These are phyloP conservation scores for Leptinotarsa texana DNA, from an alignment of 1,140 invertebrate genomes.

Conservation along the genomic window DNA sequence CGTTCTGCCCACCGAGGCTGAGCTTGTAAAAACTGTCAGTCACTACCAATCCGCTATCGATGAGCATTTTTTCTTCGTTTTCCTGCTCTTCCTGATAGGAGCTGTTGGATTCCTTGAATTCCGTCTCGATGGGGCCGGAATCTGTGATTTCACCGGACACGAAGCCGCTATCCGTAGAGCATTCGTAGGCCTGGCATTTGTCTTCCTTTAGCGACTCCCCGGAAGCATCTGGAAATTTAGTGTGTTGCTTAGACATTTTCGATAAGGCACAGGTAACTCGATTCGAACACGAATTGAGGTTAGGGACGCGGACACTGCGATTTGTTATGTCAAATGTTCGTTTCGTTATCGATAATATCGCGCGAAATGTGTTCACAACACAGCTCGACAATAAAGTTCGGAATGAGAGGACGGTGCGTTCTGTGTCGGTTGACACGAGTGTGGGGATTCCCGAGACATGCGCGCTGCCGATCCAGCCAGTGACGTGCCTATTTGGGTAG, in stretches of 20 bases:
- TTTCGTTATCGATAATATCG: not conserved
- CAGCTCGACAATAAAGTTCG: not conserved
- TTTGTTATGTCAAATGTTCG: not conserved
- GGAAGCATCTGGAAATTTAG: slow-evolving; percentile 30
- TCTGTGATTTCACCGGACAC: slow-evolving; percentile 38
- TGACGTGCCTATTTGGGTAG: not conserved
- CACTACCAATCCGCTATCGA: slow-evolving; percentile 56
- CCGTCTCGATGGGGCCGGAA: slow-evolving; percentile 7
- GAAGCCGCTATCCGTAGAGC: slow-evolving; percentile 60
- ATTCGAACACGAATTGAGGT: not conserved
- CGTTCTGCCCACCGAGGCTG: slow-evolving; percentile 55
- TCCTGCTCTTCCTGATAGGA: slow-evolving; percentile 39
- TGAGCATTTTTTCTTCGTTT: slow-evolving; percentile 30
- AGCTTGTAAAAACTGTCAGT: slow-evolving; percentile 60
- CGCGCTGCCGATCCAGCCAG: not conserved
- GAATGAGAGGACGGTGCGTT: not conserved
- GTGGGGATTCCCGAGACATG: not conserved
- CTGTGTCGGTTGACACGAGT: not conserved
- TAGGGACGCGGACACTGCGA: not conserved
- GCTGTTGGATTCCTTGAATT: not conserved
- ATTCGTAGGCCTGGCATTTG: slow-evolving; percentile 43
- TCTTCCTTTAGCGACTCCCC: slow-evolving; percentile 39
- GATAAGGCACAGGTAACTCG: not conserved
- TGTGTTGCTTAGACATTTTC: not conserved
- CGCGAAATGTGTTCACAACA: not conserved